Evolutionary conservation across 2,888 invertebrate genomes (phyloP), one percentile per base, ranked within the genome.

Genomic region (Keiferia lycopersicella): DNA sequence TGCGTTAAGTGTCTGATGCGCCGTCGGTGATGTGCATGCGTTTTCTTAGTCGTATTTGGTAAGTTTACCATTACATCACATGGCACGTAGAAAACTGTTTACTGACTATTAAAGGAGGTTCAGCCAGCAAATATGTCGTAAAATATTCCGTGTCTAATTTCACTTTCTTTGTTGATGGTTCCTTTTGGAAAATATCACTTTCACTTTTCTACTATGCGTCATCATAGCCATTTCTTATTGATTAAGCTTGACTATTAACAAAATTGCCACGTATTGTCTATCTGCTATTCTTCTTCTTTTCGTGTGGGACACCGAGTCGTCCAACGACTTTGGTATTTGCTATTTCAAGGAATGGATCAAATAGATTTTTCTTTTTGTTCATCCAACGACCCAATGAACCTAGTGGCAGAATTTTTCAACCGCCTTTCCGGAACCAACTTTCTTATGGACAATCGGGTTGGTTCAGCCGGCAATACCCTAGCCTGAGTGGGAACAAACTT

Each of bases 121-220:
- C 69, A 38, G 76, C 81, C 76, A 77, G 71, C 70, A 26, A 67
- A 72, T 69, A 68, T 62, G 68, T 71, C 68, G 66, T 66, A 69
- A 63, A n/a, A 73, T 39, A 48, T 48, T 69, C 67, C 70, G 67
- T 72, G 68, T 64, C 67, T 69, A 71, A 74, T 77, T 72, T 71
- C 73, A 74, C 77, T 79, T 79, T 79, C 74, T 68, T 73, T 72
- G 64, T 68, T 62, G 65, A 30, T 63, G 66, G 65, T 74, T 72
- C 71, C 71, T 71, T 72, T 68, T 67, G 34, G 38, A 61, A 65
- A 66, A 67, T 12, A 63, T 61, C 41, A 22, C 39, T 39, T 50
- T 34, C 38, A 16, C 22, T 50, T 34, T 62, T 59, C 26, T 30
- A 56, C 16, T 45, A 41, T 30, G 18, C 53, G 20, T 12, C 16